Percentiles rank a stretch among this genome's conserved stretches.
These are phyloP conservation scores for Drosophila anomelani DNA, from an alignment of 2,888 invertebrate genomes.

Conservation along the genomic window DNA sequence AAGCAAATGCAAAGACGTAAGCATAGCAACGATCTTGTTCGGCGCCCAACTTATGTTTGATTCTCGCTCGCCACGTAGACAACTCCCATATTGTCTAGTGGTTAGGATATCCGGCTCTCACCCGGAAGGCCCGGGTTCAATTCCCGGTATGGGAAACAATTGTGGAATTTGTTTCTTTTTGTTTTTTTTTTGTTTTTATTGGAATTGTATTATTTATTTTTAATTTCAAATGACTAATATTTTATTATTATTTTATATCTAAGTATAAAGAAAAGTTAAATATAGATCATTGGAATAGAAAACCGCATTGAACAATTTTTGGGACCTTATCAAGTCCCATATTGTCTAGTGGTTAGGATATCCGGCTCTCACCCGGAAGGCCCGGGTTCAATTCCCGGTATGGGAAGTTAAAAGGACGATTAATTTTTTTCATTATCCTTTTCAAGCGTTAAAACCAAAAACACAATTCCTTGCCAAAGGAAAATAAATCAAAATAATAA, in stretches of 20 bases:
- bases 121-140: slow-evolving; percentile 91
- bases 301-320: neutral
- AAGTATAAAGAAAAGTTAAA: too few species aligned
- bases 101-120: slow-evolving; percentile 85
- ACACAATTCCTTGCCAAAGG: too few species aligned
- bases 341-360: slow-evolving; percentile 85
- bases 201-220: slow-evolving; percentile 1
- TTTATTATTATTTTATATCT: neutral
- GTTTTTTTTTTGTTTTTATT: neutral
- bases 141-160: slow-evolving; percentile 93
- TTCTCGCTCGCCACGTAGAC: slow-evolving; percentile 21
- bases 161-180: too few species aligned
- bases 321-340: slow-evolving; percentile 32
- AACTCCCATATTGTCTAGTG: slow-evolving; percentile 85
- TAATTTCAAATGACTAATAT: neutral
- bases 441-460: too few species aligned
- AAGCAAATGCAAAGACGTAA: neutral
- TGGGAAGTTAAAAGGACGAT: slow-evolving; percentile 86
- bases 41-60: neutral
- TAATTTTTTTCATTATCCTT: neutral
- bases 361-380: slow-evolving; percentile 86
- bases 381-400: slow-evolving; percentile 96
- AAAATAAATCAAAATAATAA: too few species aligned
- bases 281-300: neutral
- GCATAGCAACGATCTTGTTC: slow-evolving; percentile 12